Evolutionary conservation across 64 coral and sea anemone species (phyloP), one percentile per base, ranked within the genome.

Genomic region (Cladopsammia gracilis): DNA sequence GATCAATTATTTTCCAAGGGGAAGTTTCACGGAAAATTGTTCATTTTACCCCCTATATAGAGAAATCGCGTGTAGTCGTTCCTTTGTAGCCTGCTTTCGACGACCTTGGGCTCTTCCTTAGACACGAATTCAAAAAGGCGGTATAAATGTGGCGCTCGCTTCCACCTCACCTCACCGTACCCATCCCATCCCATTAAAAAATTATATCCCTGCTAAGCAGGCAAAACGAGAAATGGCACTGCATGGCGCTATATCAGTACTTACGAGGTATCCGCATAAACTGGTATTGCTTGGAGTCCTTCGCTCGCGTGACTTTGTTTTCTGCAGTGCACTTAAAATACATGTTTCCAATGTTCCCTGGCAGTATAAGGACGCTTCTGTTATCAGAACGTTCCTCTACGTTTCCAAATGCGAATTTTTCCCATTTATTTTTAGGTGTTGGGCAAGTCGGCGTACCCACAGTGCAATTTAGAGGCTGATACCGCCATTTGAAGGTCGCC

Each of bases 261-360:
- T 79, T 58, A 84, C 80, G 7, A 12, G 3, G 44, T 67, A n/a
- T 66, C 67, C 62, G 80, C 6, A 68, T 5, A 62, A 84, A 84
- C 42, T 13, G 18, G 58, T 84, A 84, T 12, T 23, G 34, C 14
- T 49, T 51, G 43, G 61, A 84, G 19, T 68, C 80, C 3, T 24
- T 83, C 19, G 5, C 34, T 19, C 59, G 15, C 5, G 34, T 23
- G 25, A 23, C 61, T 3, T 19, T 45, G 18, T 68, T 84, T 22
- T 48, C 62, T 23, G 80, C 80, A n/a, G 47, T 47, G 20, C 80
- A 84, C 43, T 44, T 50, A 18, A 84, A 84, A 84, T 67, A 67
- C 61, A 67, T 66, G 18, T 20, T 50, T 10, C 51, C 11, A 20
- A 84, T 20, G 46, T 84, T 5, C 3, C 7, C 19, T 51, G 80